phyloP scores from a whole-genome alignment of 2,888 invertebrate species.

The Megastigmus dorsalis region DNA sequence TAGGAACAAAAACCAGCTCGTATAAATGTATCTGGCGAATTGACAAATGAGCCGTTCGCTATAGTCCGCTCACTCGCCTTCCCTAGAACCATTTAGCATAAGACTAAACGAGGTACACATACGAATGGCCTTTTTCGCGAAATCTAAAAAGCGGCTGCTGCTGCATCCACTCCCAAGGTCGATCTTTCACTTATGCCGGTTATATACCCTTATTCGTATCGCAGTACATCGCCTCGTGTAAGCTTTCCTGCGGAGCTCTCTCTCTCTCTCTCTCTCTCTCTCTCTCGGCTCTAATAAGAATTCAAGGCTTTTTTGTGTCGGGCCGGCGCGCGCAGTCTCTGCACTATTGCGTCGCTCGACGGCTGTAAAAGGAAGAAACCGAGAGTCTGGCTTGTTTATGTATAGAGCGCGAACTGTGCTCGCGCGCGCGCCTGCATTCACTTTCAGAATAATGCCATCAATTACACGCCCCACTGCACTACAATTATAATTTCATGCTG shows the following conservation, averaged over 20 bases:
- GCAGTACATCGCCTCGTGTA: neutral
- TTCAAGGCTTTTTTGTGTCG: conserved; percentile 26
- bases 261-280: too few relatives aligned
- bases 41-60: conserved; percentile 30
- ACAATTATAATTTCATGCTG: conserved; percentile 33
- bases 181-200: conserved; percentile 7
- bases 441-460: conserved; percentile 41
- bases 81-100: conserved; percentile 1
- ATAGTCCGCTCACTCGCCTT: neutral
- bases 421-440: neutral
- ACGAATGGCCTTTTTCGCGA: conserved; percentile 10
- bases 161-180: conserved; percentile 27
- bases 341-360: neutral
- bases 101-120: conserved; percentile 3
- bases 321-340: neutral
- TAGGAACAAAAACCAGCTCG: neutral
- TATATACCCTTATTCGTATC: conserved; percentile 35
- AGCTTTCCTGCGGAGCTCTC: too few relatives aligned
- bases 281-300: conserved; percentile 19
- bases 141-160: conserved; percentile 39
- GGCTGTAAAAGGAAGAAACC: neutral
- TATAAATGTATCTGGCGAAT: neutral
- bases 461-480: conserved; percentile 20
- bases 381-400: too few relatives aligned
- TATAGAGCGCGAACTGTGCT: too few relatives aligned